Evolutionary conservation across 1,140 invertebrate genomes (phyloP), one percentile per base, ranked within the genome.

Genomic region (Pectinophora gossypiella): DNA sequence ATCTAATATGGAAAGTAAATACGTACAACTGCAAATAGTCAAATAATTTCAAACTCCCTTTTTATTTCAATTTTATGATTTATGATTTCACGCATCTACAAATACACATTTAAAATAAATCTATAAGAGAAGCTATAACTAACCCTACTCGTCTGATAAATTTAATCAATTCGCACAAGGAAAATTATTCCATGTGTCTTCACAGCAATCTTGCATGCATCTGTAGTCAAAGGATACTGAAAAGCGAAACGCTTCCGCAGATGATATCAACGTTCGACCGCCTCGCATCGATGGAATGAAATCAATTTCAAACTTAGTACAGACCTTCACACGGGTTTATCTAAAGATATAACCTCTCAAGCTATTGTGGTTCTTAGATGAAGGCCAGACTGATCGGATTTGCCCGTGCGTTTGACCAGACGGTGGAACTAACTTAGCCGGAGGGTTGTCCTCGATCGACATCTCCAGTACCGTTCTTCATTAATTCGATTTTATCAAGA

Each of bases 401-500:
- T 32, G 27, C 27, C 9, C 9, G 2, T 12, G 27, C n/a, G 27
- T 32, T 32, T 32, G 27, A 32, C 27, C 27, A 32, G 27, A 32
- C 27, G 27, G 27, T n/a, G 27, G 36, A 15, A 15, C 36, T 40
- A 16, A 40, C 36, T 15, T 3, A 15, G 36, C 16, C 16, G 36
- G n/a, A n/a, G 36, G 36, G 13, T 40, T 40, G 36, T 40, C 19
- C 49, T 59, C 61, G 71, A 79, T 85, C 70, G 56, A 62, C 67
- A 79, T 78, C 63, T 76, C 63, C 54, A 71, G 66, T 72, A 74
- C 76, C 73, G 71, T 78, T 83, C 72, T 81, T 81, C 80, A 79
- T 83, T 86, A 80, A 77, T 68, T 73, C 67, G 80, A 86, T 86
- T 80, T 80, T 84, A 83, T 84, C 78, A 53, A 23, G 38, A 73